Base-by-base conservation (phyloP, 2,888 invertebrate species). In the Rotaria sp. region DNA sequence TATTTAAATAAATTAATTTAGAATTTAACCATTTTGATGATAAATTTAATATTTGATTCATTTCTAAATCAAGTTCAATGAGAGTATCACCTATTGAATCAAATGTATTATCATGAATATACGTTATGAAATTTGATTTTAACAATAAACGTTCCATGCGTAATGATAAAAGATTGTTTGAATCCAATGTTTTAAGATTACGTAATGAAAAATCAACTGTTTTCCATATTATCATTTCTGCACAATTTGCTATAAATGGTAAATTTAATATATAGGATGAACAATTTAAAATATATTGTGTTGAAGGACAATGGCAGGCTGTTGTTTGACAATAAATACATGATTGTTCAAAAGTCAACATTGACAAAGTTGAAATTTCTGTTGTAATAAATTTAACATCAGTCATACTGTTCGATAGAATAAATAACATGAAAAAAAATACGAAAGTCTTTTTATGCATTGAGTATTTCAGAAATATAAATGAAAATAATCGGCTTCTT, bases 121-220 rank as follows among this genome's bases (percentile, higher is more conserved):
- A 1, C 26, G 80, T n/a, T 24, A 80, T 80, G 26, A 11, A 80
- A 45, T 80, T 80, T 13, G 80, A 80, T 26, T 80, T 80, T 45
- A 80, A 80, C n/a, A 45, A 45, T 80, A 80, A 80, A 80, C 41
- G 41, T 45, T 80, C 26, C 45, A 45, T 80, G n/a, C 80, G 80
- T 80, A 80, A 80, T 80, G 41, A 45, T 45, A 45, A 26, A n/a
- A 80, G 45, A 24, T 11, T 80, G 10, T 24, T n/a, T 45, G 3
- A 11, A 80, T 80, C 45, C 2, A 80, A 80, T 45, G 24, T 26
- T 45, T 45, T 24, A n/a, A 80, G 26, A 80, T 80, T 80, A 11
- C 80, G 80, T n/a, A 45, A 80, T 45, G 80, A 80, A 80, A 80
- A 80, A 80, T 80, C 45, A n/a, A 80, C 15, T 26, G 2, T n/a